phyloP scores from a whole-genome alignment of 1,140 invertebrate species.

The Drosophila teissieri region DNA sequence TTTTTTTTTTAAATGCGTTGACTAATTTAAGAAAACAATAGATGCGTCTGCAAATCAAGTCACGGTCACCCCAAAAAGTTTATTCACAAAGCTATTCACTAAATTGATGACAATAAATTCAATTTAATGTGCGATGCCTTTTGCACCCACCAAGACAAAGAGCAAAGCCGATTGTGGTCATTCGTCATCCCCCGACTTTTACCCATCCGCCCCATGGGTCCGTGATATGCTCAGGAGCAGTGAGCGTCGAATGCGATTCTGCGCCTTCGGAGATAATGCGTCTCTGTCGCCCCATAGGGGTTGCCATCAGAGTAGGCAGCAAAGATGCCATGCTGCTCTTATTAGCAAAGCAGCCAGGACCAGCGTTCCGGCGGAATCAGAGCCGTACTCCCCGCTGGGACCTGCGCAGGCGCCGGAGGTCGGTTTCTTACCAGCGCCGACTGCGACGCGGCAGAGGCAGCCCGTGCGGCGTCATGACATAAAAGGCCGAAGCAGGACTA shows the following conservation, averaged over 20 bases:
- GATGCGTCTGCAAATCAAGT: slow-evolving; percentile 74
- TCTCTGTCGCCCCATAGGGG: slow-evolving; percentile 39
- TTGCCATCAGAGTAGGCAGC: slow-evolving; percentile 41
- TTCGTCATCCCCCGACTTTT: slow-evolving; percentile 21
- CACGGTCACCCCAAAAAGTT: slow-evolving; percentile 69
- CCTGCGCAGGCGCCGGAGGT: slow-evolving; percentile 60
- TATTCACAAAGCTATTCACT: slow-evolving; percentile 78
- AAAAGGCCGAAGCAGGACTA: slow-evolving; percentile 69
- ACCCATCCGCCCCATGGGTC: neutral
- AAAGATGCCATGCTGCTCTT: slow-evolving; percentile 32
- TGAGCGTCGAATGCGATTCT: slow-evolving; percentile 52
- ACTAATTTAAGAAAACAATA: slow-evolving; percentile 82
- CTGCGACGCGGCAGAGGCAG: slow-evolving; percentile 35
- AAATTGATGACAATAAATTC: slow-evolving; percentile 83
- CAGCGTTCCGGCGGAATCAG: slow-evolving; percentile 17
- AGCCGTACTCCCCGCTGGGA: slow-evolving; percentile 15
- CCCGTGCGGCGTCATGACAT: slow-evolving; percentile 57
- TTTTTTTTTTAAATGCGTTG: slow-evolving; percentile 79
- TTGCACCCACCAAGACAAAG: slow-evolving; percentile 21
- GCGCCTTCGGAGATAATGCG: slow-evolving; percentile 37
- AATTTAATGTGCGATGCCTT: slow-evolving; percentile 82
- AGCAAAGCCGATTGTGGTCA: slow-evolving; percentile 29
- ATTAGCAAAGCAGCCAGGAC: slow-evolving; percentile 23
- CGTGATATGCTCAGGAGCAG: slow-evolving; percentile 39
- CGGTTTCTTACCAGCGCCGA: slow-evolving; percentile 43